phyloP scores from a whole-genome alignment of 2,113 vertebrate genomes.

The Corythornis cristatus region DNA sequence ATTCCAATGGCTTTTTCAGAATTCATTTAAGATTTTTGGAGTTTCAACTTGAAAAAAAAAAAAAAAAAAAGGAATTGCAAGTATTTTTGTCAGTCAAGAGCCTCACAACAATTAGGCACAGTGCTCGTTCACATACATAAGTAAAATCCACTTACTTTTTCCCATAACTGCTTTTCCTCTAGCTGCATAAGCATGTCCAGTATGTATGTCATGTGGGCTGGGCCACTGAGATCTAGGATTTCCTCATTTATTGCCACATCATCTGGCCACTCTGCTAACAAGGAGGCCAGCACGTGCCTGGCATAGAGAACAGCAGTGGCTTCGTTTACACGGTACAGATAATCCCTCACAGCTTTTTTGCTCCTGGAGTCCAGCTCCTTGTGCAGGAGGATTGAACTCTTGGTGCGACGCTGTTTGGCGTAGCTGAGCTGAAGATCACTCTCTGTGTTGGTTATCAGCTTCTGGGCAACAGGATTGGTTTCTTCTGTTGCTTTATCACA shows the following conservation, averaged over 20 bases:
- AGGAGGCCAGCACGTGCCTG: slow-evolving; percentile 88
- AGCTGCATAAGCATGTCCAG: slow-evolving; percentile 98
- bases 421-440: slow-evolving; percentile 94
- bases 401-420: slow-evolving; percentile 92
- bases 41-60: background rate
- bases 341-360: slow-evolving; percentile 89
- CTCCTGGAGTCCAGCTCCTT: slow-evolving; percentile 93
- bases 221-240: slow-evolving; percentile 89
- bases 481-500: slow-evolving; percentile 92
- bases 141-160: slow-evolving; percentile 82
- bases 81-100: background rate
- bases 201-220: slow-evolving; percentile 97
- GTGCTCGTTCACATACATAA: background rate
- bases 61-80: background rate
- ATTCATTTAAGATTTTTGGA: background rate
- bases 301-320: slow-evolving; percentile 94
- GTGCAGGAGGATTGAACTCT: slow-evolving; percentile 92
- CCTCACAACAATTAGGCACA: background rate
- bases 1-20: background rate
- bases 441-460: slow-evolving; percentile 94
- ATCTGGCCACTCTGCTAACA: slow-evolving; percentile 91
- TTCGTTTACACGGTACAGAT: slow-evolving; percentile 93
- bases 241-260: slow-evolving; percentile 87
- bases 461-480: slow-evolving; percentile 89
- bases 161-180: slow-evolving; percentile 92